Evolutionary conservation across 1,140 invertebrate species (phyloP).

Genomic region (Penaeus chinensis): DNA sequence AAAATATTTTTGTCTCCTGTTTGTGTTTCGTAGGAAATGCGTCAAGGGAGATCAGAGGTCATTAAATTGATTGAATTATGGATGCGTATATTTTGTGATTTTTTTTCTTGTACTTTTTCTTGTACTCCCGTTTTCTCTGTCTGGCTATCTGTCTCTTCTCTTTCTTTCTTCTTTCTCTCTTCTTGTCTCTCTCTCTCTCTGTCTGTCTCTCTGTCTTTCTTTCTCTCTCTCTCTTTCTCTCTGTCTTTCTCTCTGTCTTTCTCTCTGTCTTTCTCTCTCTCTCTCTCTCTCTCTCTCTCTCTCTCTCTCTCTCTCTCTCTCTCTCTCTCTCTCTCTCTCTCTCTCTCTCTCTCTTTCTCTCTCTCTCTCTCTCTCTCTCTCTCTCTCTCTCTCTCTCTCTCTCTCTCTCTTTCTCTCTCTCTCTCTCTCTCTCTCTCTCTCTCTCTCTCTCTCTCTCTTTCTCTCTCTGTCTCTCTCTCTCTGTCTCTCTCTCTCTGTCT

Average conservation of each 20-base stretch:
- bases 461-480: background rate
- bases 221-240: background rate
- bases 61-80: too few species aligned
- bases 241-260: conserved; percentile 21
- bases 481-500: conserved; percentile 14
- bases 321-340: background rate
- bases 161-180: too few species aligned
- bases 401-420: background rate
- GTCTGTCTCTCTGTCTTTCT: too few species aligned
- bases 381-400: conserved; percentile 11
- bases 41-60: too few species aligned
- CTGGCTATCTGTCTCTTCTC: too few species aligned
- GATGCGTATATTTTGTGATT: too few species aligned
- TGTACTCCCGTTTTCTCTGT: too few species aligned
- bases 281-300: background rate
- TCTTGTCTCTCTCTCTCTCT: too few species aligned
- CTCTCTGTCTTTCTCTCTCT: background rate
- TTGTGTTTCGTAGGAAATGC: too few species aligned
- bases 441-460: background rate
- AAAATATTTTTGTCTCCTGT: too few species aligned
- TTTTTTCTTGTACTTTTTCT: too few species aligned
- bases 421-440: background rate
- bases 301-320: background rate
- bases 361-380: conserved; percentile 11
- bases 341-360: background rate